Evolutionary conservation across 2,113 vertebrate species (phyloP).

Genomic region (Pantherophis guttatus): DNA sequence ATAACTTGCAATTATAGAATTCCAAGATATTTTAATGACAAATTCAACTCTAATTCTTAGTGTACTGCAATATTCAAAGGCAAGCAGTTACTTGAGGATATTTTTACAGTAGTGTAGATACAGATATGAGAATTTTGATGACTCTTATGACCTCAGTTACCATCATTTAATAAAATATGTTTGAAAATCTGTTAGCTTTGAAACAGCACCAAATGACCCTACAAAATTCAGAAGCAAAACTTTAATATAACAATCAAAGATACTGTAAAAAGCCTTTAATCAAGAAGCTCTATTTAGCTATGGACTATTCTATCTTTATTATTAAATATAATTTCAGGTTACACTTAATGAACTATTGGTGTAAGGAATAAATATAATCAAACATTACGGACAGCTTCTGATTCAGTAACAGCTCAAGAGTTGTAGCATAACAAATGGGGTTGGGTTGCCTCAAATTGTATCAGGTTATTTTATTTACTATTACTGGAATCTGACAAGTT

Average conservation of each 20-base stretch:
- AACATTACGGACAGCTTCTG: background rate
- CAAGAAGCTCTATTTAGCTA: background rate
- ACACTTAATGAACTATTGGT: background rate
- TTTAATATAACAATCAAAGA: background rate
- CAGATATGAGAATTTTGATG: background rate
- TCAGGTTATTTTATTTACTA: background rate
- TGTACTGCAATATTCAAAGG: background rate
- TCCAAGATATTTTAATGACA: background rate
- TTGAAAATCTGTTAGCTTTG: background rate
- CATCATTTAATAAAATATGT: background rate
- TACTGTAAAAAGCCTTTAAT: background rate
- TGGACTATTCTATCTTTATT: background rate
- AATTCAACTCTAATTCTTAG: background rate
- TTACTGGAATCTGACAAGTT: background rate
- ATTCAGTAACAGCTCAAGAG: background rate
- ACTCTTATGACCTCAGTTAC: background rate
- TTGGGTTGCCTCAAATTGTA: background rate
- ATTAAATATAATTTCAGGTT: background rate
- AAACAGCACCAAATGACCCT: background rate
- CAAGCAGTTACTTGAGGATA: background rate
- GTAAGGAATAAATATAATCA: background rate
- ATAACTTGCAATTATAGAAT: background rate
- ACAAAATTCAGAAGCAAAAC: background rate
- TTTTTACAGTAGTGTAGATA: background rate
- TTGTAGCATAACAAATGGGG: background rate